Evolutionary conservation across 2,113 vertebrate species (phyloP).

Genomic region (Dipodomys merriami): DNA sequence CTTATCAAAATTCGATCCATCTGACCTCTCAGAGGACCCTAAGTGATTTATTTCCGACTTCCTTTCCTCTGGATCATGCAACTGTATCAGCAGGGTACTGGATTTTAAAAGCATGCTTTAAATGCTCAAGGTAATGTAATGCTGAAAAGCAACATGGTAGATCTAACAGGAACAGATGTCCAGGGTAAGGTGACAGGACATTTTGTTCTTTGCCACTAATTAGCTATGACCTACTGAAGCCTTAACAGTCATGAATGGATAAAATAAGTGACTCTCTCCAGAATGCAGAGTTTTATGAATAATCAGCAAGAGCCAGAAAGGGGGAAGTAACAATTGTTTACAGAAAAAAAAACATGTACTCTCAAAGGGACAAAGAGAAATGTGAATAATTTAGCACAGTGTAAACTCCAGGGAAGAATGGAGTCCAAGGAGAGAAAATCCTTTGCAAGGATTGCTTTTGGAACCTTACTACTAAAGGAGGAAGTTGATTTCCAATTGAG

Average conservation of each 20-base stretch:
- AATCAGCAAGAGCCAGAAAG: background rate
- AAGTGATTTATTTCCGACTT: background rate
- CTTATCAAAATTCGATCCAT: background rate
- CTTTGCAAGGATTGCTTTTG: background rate
- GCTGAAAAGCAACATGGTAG: background rate
- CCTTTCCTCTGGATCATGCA: background rate
- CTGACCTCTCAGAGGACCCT: background rate
- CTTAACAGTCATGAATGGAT: background rate
- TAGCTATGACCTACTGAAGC: background rate
- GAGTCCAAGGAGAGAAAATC: background rate
- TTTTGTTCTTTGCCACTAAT: background rate
- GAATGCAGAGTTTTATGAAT: constrained; percentile 15
- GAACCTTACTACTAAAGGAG: background rate
- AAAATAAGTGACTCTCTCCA: background rate
- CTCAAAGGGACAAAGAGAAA: background rate
- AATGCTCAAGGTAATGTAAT: constrained; percentile 21
- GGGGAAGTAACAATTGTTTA: background rate
- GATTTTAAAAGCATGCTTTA: background rate
- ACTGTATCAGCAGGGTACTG: background rate
- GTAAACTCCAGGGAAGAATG: background rate
- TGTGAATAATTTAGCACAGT: background rate
- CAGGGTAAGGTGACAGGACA: background rate
- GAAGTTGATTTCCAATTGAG: background rate
- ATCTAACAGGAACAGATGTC: background rate
- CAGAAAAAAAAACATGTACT: constrained; percentile 5